Evolutionary conservation across 2,888 invertebrate species (phyloP).

Genomic region (Caradrina clavipalpis): DNA sequence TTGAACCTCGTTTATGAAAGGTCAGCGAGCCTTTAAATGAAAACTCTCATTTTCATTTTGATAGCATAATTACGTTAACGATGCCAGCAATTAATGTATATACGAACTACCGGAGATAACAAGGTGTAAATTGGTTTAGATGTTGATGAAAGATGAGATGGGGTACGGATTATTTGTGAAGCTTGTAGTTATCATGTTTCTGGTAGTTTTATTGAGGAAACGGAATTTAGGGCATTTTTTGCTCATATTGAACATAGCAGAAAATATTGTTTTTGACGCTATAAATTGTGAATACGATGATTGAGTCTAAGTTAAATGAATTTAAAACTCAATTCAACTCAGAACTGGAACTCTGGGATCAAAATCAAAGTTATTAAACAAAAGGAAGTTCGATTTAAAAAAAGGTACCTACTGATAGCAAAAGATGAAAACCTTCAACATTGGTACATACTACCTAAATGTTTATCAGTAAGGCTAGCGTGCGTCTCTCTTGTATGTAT

Average conservation of each 20-base stretch:
- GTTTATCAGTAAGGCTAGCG: constrained; percentile 19
- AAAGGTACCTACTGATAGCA: background rate
- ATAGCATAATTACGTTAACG: constrained; percentile 66
- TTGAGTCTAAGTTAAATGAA: too few species aligned
- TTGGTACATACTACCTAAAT: background rate
- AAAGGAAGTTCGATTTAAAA: background rate
- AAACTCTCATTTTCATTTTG: constrained; percentile 72
- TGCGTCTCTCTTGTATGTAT: constrained; percentile 41
- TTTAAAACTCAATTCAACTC: too few species aligned
- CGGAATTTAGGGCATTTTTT: background rate
- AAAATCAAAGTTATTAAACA: background rate
- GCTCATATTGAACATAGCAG: too few species aligned
- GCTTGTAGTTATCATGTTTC: background rate
- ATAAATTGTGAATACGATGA: too few species aligned
- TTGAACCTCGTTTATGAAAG: constrained; percentile 72
- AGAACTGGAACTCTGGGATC: too few species aligned
- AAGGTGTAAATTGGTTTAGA: constrained; percentile 45
- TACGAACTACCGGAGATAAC: constrained; percentile 40
- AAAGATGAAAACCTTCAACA: background rate
- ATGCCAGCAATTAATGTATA: constrained; percentile 57
- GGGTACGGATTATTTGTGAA: background rate
- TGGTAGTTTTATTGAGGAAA: background rate
- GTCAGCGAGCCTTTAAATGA: constrained; percentile 69
- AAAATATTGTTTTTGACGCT: background rate
- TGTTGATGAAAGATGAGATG: constrained; percentile 29